A percentile compares a stretch with the other conserved stretches of the same genome.
Evolutionary conservation across 2,113 vertebrate species (phyloP).

Genomic region (Shinisaurus crocodilurus): DNA sequence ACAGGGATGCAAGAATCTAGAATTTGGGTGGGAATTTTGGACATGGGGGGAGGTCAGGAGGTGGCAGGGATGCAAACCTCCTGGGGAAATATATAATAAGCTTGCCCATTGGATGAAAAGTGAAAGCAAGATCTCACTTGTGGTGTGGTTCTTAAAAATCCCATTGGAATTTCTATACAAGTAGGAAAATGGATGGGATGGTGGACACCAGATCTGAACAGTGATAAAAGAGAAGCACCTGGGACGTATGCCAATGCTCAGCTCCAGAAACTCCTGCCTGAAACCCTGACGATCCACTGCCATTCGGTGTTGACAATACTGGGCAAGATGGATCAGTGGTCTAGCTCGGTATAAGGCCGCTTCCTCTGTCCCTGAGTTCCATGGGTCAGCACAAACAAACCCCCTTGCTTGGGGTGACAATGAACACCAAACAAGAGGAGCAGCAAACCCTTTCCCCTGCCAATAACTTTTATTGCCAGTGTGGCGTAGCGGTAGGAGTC

Average conservation of each 20-base stretch:
- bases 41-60: neutral
- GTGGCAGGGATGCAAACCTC: neutral
- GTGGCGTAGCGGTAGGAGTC: no score
- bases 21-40: neutral
- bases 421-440: no score
- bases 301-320: no score
- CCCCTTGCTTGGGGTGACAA: no score
- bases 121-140: neutral
- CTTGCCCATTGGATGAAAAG: accelerated
- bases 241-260: no score
- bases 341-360: no score
- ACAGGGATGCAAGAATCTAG: neutral
- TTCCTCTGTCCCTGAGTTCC: no score
- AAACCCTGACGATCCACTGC: no score
- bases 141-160: neutral
- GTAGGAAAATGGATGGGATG: neutral
- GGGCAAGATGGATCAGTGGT: no score
- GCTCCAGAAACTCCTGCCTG: neutral
- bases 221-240: neutral
- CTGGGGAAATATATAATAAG: neutral
- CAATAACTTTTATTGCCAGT: no score
- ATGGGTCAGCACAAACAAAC: no score
- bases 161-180: neutral
- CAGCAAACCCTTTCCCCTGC: no score
- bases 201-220: neutral